A percentile compares a stretch with the other conserved stretches of the same genome.
phyloP scores from a whole-genome alignment of 2,888 invertebrate species.

The Villa cingulata region DNA sequence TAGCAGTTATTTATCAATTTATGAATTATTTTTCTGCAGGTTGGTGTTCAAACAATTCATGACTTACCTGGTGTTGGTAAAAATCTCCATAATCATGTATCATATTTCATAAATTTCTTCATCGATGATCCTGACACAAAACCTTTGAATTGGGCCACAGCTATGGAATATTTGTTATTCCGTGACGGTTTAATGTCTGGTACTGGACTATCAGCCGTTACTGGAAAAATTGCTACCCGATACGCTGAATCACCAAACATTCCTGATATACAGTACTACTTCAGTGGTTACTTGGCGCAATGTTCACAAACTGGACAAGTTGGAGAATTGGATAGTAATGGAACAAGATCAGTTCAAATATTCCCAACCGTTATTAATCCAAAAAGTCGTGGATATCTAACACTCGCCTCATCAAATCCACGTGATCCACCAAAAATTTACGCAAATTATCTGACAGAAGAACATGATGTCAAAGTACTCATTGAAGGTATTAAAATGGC shows the following conservation, averaged over 20 bases:
- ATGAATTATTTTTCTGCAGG: too few relatives aligned
- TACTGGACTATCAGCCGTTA: conserved; percentile 76
- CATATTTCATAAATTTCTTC: conserved; percentile 62
- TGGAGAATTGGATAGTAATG: conserved; percentile 58
- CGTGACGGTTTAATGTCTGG: conserved; percentile 82
- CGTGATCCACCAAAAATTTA: conserved; percentile 69
- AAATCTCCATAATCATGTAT: conserved; percentile 78
- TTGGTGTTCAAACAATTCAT: conserved; percentile 53
- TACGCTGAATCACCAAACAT: conserved; percentile 59
- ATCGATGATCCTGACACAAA: conserved; percentile 75
- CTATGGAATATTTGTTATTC: conserved; percentile 75
- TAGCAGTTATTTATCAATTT: too few relatives aligned
- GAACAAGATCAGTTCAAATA: conserved; percentile 54
- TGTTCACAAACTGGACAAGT: conserved; percentile 78
- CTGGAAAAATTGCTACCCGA: conserved; percentile 67
- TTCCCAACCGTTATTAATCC: conserved; percentile 76
- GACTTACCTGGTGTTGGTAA: conserved; percentile 66
- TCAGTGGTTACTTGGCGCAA: conserved; percentile 73
- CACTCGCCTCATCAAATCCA: conserved; percentile 63
- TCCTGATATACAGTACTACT: conserved; percentile 77
- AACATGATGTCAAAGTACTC: conserved; percentile 59
- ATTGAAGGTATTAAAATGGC: conserved; percentile 74
- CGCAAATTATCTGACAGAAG: conserved; percentile 51
- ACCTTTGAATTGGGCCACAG: conserved; percentile 78
- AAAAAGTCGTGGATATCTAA: conserved; percentile 66